Conservation (phyloP, 2,113 vertebrate species). For the Mustelus asterias region DNA sequence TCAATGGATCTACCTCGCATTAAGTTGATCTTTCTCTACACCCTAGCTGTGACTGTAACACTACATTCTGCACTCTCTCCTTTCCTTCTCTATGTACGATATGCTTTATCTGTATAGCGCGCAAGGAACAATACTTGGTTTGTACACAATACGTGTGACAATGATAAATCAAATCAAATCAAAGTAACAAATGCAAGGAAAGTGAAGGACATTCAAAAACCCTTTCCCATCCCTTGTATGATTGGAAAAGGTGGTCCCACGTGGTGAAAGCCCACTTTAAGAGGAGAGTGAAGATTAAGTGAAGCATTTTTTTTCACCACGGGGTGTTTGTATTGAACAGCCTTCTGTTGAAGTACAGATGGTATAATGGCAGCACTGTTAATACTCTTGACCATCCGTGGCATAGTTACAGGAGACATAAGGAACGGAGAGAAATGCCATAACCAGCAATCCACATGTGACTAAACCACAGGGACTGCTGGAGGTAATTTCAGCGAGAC, state of each 20-base stretch:
- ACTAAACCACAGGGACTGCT: not conserved
- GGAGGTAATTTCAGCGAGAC: slow-evolving; percentile 23
- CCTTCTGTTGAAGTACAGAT: slow-evolving; percentile 13
- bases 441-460: slow-evolving; percentile 18
- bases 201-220: not conserved
- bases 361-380: slow-evolving; percentile 19
- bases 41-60: too few relatives aligned
- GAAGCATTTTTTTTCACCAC: slow-evolving; percentile 29
- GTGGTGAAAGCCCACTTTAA: slow-evolving; percentile 19
- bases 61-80: too few relatives aligned
- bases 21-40: too few relatives aligned
- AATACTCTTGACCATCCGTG: slow-evolving; percentile 32
- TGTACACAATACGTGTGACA: too few relatives aligned
- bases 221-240: not conserved
- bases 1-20: too few relatives aligned
- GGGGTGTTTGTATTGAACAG: slow-evolving; percentile 23
- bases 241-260: not conserved
- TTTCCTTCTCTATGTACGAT: too few relatives aligned
- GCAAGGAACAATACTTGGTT: too few relatives aligned
- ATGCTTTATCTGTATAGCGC: too few relatives aligned
- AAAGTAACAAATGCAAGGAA: not conserved
- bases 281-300: slow-evolving; percentile 13
- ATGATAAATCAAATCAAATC: too few relatives aligned
- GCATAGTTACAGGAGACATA: slow-evolving; percentile 19
- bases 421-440: slow-evolving; percentile 1